These are phyloP conservation scores for Pterophyllum scalare DNA, from an alignment of 2,113 vertebrate species.

Conservation along the genomic window DNA sequence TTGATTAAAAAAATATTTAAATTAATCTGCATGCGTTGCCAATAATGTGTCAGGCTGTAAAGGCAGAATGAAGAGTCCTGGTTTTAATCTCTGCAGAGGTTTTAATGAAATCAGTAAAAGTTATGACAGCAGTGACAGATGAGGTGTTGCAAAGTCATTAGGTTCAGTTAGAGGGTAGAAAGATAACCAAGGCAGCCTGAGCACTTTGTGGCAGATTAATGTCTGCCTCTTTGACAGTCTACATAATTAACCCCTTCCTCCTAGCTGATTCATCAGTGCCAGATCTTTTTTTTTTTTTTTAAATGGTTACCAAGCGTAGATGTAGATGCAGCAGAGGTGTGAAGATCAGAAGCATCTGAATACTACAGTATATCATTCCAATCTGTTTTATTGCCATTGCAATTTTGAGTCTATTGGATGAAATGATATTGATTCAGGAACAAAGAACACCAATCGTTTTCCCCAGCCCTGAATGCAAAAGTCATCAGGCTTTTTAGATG, in stretches of 20 bases:
- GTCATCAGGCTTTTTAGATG: slow-evolving; percentile 26
- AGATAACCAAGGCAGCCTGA: slow-evolving; percentile 13
- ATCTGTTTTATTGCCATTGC: slow-evolving; percentile 43
- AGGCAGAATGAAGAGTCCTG: slow-evolving; percentile 29
- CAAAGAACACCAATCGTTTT: slow-evolving; percentile 26
- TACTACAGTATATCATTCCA: slow-evolving; percentile 15
- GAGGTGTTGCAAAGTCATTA: slow-evolving; percentile 41
- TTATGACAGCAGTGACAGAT: slow-evolving; percentile 34
- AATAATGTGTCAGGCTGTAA: slow-evolving; percentile 43
- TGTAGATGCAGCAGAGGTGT: neutral
- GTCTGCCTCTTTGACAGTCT: neutral
- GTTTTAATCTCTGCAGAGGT: slow-evolving; percentile 48
- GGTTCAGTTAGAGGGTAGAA: slow-evolving; percentile 4
- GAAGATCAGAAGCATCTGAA: neutral
- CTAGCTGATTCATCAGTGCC: neutral
- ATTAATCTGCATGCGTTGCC: slow-evolving; percentile 59
- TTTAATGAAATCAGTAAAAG: slow-evolving; percentile 45
- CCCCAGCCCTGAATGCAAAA: neutral
- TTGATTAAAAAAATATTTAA: slow-evolving; percentile 73
- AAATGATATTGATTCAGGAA: slow-evolving; percentile 49
- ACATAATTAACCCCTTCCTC: neutral
- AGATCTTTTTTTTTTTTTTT: neutral
- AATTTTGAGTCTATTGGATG: slow-evolving; percentile 13
- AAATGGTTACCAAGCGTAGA: neutral
- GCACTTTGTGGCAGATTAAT: neutral